Percentiles rank a stretch among this genome's conserved stretches.
These are phyloP conservation scores for Chaenocephalus aceratus DNA, from an alignment of 2,113 vertebrate species.

Conservation along the genomic window DNA sequence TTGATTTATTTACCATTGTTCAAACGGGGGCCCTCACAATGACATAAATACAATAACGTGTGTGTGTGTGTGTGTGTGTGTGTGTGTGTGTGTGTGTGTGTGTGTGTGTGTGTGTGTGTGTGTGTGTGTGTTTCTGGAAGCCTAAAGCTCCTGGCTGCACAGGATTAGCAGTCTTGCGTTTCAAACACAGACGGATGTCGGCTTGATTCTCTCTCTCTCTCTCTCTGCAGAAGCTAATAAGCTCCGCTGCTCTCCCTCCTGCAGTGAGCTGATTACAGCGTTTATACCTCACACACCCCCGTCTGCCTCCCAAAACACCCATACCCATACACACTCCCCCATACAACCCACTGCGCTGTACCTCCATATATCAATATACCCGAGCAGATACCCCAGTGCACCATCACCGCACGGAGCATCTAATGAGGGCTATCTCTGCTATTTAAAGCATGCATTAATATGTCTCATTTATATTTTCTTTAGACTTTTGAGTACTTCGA, in stretches of 20 bases:
- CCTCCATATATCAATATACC: not conserved
- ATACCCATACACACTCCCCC: not conserved
- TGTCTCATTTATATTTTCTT: too few relatives aligned
- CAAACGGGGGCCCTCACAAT: too few relatives aligned
- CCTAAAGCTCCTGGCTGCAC: conserved; percentile 57
- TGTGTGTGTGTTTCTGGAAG: conserved; percentile 20
- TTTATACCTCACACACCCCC: conserved; percentile 46
- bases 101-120: conserved; percentile 13
- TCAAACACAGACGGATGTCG: conserved; percentile 34
- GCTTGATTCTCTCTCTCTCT: conserved; percentile 13
- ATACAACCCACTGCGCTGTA: not conserved
- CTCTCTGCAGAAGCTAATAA: conserved; percentile 62
- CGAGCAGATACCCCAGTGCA: not conserved
- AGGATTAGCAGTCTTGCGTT: conserved; percentile 56
- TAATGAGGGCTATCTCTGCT: not conserved
- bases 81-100: conserved; percentile 3
- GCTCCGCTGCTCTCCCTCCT: conserved; percentile 58
- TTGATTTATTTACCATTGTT: too few relatives aligned
- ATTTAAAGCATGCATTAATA: not conserved
- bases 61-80: not conserved
- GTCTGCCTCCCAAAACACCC: conserved; percentile 45
- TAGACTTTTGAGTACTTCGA: not conserved
- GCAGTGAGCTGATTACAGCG: conserved; percentile 64
- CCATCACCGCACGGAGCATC: not conserved
- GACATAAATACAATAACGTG: not conserved